Percentiles rank a stretch among this genome's conserved stretches.
Evolutionary conservation across 53 echinoderm and acorn worm genomes (phyloP).

Genomic region (Henricia sp.): DNA sequence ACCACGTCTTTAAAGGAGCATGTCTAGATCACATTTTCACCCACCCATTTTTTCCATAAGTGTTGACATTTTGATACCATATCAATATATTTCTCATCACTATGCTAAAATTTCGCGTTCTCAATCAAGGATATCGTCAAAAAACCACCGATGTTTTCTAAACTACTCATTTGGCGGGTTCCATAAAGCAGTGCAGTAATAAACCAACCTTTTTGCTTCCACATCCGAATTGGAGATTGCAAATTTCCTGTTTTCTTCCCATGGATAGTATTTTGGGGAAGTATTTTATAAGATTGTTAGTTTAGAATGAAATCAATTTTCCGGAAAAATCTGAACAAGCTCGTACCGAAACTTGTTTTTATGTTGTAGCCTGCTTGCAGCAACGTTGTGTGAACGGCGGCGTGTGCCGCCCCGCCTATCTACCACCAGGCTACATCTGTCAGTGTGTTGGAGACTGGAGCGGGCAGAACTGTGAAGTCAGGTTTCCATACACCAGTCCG

Average conservation of each 20-base stretch:
- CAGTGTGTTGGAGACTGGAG: conserved; percentile 61
- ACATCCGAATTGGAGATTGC: background rate
- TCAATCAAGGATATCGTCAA: no score
- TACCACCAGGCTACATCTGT: conserved; percentile 76
- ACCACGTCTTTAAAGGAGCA: no score
- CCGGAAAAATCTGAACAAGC: background rate
- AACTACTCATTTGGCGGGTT: no score
- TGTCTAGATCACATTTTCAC: no score
- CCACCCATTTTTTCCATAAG: no score
- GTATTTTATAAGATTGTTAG: background rate
- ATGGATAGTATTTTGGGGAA: background rate
- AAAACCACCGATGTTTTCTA: no score
- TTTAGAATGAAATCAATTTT: background rate
- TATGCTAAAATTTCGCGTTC: no score
- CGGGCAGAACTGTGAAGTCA: conserved; percentile 72
- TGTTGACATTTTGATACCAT: no score
- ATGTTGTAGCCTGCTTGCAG: conserved; percentile 39
- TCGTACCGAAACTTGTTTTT: background rate
- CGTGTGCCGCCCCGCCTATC: conserved; percentile 56
- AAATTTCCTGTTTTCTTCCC: background rate
- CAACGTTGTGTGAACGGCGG: conserved; percentile 75
- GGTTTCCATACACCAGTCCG: background rate
- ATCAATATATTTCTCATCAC: no score
- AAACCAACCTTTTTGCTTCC: no score
- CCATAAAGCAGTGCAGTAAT: no score